A percentile compares a stretch with the other conserved stretches of the same genome.
These are phyloP conservation scores for Orchesellides sinensis DNA, from an alignment of 2,888 invertebrate species.

Conservation along the genomic window DNA sequence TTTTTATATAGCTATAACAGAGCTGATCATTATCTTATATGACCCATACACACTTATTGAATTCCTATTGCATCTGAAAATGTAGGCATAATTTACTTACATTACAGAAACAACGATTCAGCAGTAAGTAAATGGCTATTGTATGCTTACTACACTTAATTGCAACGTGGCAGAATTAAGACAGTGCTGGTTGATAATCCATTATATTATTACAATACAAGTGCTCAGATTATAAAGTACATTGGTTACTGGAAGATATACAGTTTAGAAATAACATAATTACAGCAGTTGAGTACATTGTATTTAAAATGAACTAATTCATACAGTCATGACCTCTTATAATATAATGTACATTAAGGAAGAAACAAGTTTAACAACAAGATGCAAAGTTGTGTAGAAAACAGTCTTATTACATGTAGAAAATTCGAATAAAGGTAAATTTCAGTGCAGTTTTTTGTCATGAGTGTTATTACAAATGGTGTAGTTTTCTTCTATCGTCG, in stretches of 20 bases:
- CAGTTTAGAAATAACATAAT: background rate
- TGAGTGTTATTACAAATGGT: too few species aligned
- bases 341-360: too few species aligned
- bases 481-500: too few species aligned
- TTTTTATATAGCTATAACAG: too few species aligned
- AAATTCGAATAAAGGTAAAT: background rate
- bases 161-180: background rate
- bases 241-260: background rate
- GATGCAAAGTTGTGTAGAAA: too few species aligned
- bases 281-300: background rate
- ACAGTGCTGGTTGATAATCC: background rate
- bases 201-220: background rate
- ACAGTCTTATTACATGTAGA: slow-evolving; percentile 11
- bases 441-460: background rate
- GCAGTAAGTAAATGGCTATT: slow-evolving; percentile 22
- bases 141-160: slow-evolving; percentile 3
- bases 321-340: too few species aligned
- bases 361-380: too few species aligned
- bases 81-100: slow-evolving; percentile 66
- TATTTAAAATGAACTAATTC: too few species aligned
- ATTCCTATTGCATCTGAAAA: slow-evolving; percentile 65
- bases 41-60: slow-evolving; percentile 19
- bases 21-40: too few species aligned
- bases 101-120: slow-evolving; percentile 68
- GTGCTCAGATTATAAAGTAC: background rate